These are phyloP conservation scores for Eupsilia transversa DNA, from an alignment of 2,888 invertebrate species.

Conservation along the genomic window DNA sequence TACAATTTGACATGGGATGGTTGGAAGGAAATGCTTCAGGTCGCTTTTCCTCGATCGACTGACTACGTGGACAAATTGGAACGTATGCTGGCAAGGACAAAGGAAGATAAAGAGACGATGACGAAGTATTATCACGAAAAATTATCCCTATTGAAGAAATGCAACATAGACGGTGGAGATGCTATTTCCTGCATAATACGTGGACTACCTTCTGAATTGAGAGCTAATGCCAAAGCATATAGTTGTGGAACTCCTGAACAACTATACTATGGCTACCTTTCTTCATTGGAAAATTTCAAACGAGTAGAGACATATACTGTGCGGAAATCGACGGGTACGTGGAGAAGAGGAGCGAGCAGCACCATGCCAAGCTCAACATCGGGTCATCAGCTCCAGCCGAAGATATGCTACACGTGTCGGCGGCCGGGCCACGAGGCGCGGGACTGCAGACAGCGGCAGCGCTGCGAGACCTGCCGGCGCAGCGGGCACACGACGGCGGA, in stretches of 20 bases:
- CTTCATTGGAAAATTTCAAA: slow-evolving; percentile 16
- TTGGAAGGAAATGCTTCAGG: slow-evolving; percentile 65
- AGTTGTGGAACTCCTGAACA: slow-evolving; percentile 57
- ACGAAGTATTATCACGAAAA: slow-evolving; percentile 70
- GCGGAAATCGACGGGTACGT: slow-evolving; percentile 3
- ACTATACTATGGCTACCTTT: slow-evolving; percentile 31
- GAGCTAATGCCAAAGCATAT: slow-evolving; percentile 61
- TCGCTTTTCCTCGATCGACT: slow-evolving; percentile 23
- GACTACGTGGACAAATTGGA: slow-evolving; percentile 4
- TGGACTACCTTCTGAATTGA: slow-evolving; percentile 5
- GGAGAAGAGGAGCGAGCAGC: slow-evolving; percentile 1
- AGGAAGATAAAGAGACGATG: slow-evolving; percentile 65
- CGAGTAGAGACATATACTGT: not conserved
- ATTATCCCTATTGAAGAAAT: slow-evolving; percentile 57
- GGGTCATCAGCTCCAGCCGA: not conserved
- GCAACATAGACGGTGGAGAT: not conserved
- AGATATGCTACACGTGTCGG: slow-evolving; percentile 7
- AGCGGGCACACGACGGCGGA: not conserved
- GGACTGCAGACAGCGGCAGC: not conserved
- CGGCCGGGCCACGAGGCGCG: not conserved
- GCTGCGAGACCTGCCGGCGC: slow-evolving; percentile 3
- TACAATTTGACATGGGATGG: slow-evolving; percentile 5
- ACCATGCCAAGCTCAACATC: not conserved
- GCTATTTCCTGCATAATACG: slow-evolving; percentile 4
- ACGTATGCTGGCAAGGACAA: slow-evolving; percentile 48